Base-by-base conservation (phyloP, 1,140 invertebrate genomes). In the Nephotettix cincticeps region DNA sequence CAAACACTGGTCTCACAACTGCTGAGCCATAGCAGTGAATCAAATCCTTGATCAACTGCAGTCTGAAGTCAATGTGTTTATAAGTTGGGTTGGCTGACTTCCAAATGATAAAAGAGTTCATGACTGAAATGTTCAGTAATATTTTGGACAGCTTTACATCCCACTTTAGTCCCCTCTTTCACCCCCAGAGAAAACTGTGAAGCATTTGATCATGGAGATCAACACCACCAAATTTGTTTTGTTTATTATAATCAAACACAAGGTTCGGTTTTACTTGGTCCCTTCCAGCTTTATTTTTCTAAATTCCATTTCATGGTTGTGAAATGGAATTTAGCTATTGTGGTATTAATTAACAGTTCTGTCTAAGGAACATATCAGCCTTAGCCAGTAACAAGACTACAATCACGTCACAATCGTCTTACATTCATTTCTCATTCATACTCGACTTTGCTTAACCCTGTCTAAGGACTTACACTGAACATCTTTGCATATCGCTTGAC, bases 161-260 rank as follows among this genome's bases (percentile, higher is more conserved):
- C 40, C 65, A 68, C 27, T 68, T 68, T 23, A 25, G 6, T 36
- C 23, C n/a, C 1, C 32, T 21, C 40, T 68, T 68, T 45, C 65
- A 4, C 36, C 47, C 40, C 13, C 45, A 21, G 21, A 47, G 65
- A 68, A 69, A 71, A 40, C 36, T 71, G 43, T 47, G 9, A 9
- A 71, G 28, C 43, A 71, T 71, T 25, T 71, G 70, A 28, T 71
- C 65, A 27, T 65, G n/a, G 17, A 71, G 19, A 68, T 71, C 70
- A 4, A 71, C 32, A 1, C 70, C 45, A 11, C 70, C 65, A 64
- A 71, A n/a, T n/a, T n/a, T n/a, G n/a, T n/a, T 71, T 21, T 40
- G 23, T 36, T 56, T 71, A 29, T 61, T 71, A 43, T 71, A 71
- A 47, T 71, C 64, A 47, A 36, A 71, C 6, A 69, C 64, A 30